Base-by-base conservation (phyloP, 2,888 invertebrate genomes). In the Daptonema setosum region DNA sequence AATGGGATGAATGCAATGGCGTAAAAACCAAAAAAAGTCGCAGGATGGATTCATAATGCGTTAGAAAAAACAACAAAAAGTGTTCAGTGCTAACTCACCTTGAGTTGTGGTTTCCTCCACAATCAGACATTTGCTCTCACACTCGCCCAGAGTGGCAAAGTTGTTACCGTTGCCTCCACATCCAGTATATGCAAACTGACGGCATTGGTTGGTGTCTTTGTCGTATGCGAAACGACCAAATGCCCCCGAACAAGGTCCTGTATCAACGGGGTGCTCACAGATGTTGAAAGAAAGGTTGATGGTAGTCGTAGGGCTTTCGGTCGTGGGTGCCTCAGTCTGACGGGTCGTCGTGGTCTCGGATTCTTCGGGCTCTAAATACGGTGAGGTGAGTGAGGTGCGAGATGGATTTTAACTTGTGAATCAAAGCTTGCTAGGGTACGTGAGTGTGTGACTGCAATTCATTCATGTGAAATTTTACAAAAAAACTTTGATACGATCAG, bases 161-260 rank as follows among this genome's bases (percentile, higher is more conserved):
- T 52, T 52, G 52, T 52, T 52, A 20, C 52, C 52, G 26, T 52
- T 52, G 22, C 52, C 52, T 2, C 52, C 52, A 29, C 52, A 52
- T 8, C 52, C 52, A n/a, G 52, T 28, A 29, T 52, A 52, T 2
- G 25, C 17, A n/a, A 52, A 29, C 28, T 8, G 29, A 2, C 20
- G 28, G 29, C 52, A 52, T 2, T 8, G 5, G 52, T 52, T 22
- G 2, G 2, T 29, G 14, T 2, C n/a, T 14, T 3, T 22, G 52
- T 29, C n/a, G 29, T 52, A 52, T 2, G 2, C 5, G 24, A 28
- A 28, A 3, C 52, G 25, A 5, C 2, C 20, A 5, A 50, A 5
- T 11, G 8, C 3, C 3, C 3, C 45, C n/a, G 17, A 26, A 22
- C 50, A 50, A 8, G 25, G 8, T 8, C 50, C 50, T 11, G 50